Conservation (phyloP, 2,888 invertebrate species). For the Steinernema carpocapsae region DNA sequence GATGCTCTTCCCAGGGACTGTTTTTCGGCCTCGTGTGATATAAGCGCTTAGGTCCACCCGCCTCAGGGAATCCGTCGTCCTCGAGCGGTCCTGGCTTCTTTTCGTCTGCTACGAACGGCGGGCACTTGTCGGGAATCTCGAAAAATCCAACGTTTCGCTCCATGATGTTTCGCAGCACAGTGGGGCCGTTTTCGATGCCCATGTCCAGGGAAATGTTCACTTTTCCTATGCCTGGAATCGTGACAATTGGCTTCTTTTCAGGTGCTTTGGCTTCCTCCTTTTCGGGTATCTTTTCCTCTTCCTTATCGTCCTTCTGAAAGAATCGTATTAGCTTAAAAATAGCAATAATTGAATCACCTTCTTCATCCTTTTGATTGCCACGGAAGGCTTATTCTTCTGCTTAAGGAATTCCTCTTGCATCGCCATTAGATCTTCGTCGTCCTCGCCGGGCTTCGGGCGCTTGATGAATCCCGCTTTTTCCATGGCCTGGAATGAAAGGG, state of each 20-base stretch:
- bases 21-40: slow-evolving; percentile 8
- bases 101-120: slow-evolving; percentile 41
- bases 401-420: slow-evolving; percentile 13
- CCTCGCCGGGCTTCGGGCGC: slow-evolving; percentile 11
- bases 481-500: no score
- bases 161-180: background rate
- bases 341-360: no score
- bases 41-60: slow-evolving; percentile 51
- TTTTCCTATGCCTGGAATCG: background rate
- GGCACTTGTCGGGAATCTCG: slow-evolving; percentile 51
- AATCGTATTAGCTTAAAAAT: no score
- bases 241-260: background rate
- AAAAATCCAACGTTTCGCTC: slow-evolving; percentile 44
- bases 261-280: background rate
- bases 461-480: background rate
- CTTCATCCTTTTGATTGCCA: no score
- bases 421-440: slow-evolving; percentile 5
- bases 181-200: background rate
- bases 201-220: slow-evolving; percentile 11
- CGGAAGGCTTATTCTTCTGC: background rate
- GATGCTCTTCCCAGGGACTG: slow-evolving; percentile 52
- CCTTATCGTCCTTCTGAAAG: no score
- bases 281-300: background rate
- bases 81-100: slow-evolving; percentile 8
- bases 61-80: slow-evolving; percentile 63